Evolutionary conservation across 2,888 invertebrate species (phyloP).

Genomic region (Tipula helvola): DNA sequence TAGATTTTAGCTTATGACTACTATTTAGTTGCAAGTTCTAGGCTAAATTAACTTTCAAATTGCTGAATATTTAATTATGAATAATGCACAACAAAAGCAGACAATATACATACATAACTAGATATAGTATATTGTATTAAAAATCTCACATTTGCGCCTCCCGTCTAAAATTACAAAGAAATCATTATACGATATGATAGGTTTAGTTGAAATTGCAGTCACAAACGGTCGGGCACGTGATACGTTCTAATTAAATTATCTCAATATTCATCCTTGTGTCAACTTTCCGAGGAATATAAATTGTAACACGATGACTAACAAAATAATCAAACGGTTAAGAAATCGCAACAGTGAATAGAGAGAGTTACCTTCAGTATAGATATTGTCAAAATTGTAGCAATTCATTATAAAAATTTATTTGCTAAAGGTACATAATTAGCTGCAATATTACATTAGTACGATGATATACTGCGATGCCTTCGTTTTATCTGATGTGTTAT

Average conservation of each 20-base stretch:
- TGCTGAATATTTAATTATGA: neutral
- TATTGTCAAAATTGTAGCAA: neutral
- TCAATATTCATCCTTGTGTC: neutral
- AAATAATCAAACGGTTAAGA: neutral
- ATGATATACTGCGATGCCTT: neutral
- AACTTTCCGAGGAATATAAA: neutral
- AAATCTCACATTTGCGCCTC: no score
- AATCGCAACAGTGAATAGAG: neutral
- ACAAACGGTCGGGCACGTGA: neutral
- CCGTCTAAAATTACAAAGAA: neutral
- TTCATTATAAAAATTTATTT: neutral
- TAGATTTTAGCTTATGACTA: neutral
- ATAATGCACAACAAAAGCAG: neutral
- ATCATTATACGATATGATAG: neutral
- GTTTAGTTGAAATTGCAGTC: neutral
- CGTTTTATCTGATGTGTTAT: neutral
- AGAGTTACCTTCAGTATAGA: neutral
- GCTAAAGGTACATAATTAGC: neutral
- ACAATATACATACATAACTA: neutral
- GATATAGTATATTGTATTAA: no score
- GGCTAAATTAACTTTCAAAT: neutral
- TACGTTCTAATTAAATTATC: neutral
- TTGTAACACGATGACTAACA: neutral
- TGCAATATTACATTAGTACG: neutral
- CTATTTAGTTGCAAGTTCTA: neutral